Evolutionary conservation across 2,113 vertebrate genomes (phyloP), one percentile per base, ranked within the genome.

Genomic region (Pomatostomus ruficeps): DNA sequence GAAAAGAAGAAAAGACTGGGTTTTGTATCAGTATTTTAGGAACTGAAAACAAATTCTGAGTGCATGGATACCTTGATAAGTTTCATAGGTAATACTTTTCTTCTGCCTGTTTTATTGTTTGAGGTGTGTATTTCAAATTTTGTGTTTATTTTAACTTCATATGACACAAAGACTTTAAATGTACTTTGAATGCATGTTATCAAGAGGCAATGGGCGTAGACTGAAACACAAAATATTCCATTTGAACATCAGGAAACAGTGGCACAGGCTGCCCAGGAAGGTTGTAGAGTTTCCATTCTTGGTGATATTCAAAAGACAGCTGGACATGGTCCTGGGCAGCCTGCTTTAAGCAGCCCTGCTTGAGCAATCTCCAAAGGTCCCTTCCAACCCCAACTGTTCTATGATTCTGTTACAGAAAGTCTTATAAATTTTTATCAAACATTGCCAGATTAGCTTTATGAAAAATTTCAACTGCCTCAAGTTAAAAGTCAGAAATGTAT

Each of bases 361-460:
- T 68, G 14, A 54, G 14, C 46, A 54, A 35, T n/a, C 29, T 46
- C 8, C 61, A 35, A n/a, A 54, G 11, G 10, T 35, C 14, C 29
- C n/a, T 68, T 61, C 16, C 21, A 68, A 23, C 17, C 5, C 24
- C 29, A 46, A 11, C 3, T 26, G 25, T 49, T 68, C 18, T n/a
- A 20, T 65, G 45, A 55, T 62, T 80, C 4, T 49, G 2, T 58
- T 62, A 70, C 22, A 87, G n/a, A 23, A 45, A 83, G 16, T n/a
- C 73, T 86, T 91, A 65, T 20, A 71, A 91, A 89, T 89, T 94
- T 91, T 9, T 89, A 89, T 95, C 38, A 42, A 88, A 91, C 29
- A 65, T 72, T 91, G 42, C 42, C 48, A 52, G 33, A 10, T 93
- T 95, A 88, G 4, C 22, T 91, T 81, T 75, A 84, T 22, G 65